phyloP scores from a whole-genome alignment of 2,113 vertebrate species.

The Nymphicus hollandicus region DNA sequence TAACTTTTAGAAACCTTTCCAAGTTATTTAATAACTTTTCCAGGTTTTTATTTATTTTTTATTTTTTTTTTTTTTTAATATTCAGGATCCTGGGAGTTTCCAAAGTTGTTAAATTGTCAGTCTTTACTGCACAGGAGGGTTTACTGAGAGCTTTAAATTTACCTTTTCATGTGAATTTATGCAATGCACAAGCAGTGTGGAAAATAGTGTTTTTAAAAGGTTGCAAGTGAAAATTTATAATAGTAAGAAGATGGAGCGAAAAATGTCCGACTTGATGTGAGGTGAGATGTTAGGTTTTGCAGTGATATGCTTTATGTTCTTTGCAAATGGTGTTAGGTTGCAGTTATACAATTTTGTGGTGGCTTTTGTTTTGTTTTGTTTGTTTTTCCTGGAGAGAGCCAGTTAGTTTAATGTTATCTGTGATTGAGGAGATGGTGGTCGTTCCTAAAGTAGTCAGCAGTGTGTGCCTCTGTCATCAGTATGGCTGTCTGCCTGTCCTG shows the following conservation, averaged over 20 bases:
- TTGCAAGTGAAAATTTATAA: not conserved
- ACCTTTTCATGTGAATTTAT: not conserved
- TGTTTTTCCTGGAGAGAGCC: not conserved
- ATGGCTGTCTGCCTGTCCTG: not conserved
- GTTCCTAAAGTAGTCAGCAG: not conserved
- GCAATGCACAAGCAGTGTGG: not conserved
- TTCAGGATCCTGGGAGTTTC: not conserved
- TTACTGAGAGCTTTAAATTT: not conserved
- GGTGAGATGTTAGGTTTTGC: not conserved
- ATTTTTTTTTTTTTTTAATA: not conserved
- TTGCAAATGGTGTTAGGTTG: not conserved
- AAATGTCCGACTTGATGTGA: not conserved
- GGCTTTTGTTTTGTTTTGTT: not conserved
- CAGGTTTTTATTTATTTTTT: not conserved
- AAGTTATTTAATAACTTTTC: not conserved
- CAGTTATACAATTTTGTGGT: not conserved
- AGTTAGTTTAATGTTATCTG: not conserved
- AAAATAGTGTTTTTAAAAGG: not conserved
- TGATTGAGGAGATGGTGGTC: too few species aligned
- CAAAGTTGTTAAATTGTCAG: not conserved
- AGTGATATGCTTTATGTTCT: not conserved
- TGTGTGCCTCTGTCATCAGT: not conserved
- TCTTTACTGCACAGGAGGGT: not conserved
- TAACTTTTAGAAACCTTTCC: not conserved
- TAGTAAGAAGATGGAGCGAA: not conserved